A percentile compares a stretch with the other conserved stretches of the same genome.
phyloP scores from a whole-genome alignment of 2,888 invertebrate species.

The Mamestra brassicae region DNA sequence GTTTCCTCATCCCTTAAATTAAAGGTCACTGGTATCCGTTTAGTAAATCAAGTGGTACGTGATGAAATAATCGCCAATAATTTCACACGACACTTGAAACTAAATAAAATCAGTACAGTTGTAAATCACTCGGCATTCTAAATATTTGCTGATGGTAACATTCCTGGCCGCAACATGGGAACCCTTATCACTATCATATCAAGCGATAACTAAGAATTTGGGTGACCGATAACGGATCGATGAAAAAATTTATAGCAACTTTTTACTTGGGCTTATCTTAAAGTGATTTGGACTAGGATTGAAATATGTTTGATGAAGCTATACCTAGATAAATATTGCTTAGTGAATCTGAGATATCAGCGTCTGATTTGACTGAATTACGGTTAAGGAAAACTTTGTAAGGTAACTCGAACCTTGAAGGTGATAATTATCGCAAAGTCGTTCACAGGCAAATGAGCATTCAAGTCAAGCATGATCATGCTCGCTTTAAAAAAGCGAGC shows the following conservation, averaged over 20 bases:
- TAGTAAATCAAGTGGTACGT: too few species aligned
- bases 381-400: not conserved
- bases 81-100: conserved; percentile 66
- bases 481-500: not conserved
- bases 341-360: conserved; percentile 9
- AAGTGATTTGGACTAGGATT: conserved; percentile 37
- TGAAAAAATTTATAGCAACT: conserved; percentile 47
- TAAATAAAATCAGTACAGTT: conserved; percentile 66
- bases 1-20: too few species aligned
- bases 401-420: not conserved
- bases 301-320: conserved; percentile 27
- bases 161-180: conserved; percentile 69
- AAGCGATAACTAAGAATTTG: conserved; percentile 63
- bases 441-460: not conserved
- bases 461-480: not conserved
- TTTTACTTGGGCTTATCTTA: conserved; percentile 30
- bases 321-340: conserved; percentile 21
- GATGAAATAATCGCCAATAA: conserved; percentile 12
- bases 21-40: too few species aligned
- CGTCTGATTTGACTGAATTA: not conserved
- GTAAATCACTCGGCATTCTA: conserved; percentile 62
- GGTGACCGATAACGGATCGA: conserved; percentile 71
- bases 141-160: conserved; percentile 63
- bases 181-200: conserved; percentile 64
- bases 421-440: too few species aligned